phyloP scores from a whole-genome alignment of 37 sponge, comb jelly and placozoan genomes.

The Dysidea cf. avara region DNA sequence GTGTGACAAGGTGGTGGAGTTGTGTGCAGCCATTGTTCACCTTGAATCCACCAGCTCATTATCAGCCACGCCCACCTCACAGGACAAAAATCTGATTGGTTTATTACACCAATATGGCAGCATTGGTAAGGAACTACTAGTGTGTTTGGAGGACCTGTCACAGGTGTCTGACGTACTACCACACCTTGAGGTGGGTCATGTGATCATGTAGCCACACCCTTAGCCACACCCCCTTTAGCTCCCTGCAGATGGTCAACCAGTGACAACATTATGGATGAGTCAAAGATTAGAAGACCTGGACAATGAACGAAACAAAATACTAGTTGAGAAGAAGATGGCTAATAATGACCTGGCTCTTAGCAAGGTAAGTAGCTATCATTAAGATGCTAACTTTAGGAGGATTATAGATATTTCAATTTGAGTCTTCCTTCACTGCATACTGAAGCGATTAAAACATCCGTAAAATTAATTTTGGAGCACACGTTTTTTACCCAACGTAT shows the following conservation, averaged over 20 bases:
- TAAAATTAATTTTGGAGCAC: too few species aligned
- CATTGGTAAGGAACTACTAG: constrained; percentile 34
- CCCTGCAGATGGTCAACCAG: constrained; percentile 69
- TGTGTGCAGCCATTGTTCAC: constrained; percentile 80
- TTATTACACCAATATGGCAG: constrained; percentile 40
- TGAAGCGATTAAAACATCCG: too few species aligned
- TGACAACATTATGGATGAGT: constrained; percentile 73
- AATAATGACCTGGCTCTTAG: constrained; percentile 55
- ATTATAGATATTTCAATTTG: too few species aligned
- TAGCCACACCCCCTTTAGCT: constrained; percentile 22
- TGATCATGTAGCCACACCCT: not conserved
- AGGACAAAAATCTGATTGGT: constrained; percentile 59
- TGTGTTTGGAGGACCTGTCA: constrained; percentile 64
- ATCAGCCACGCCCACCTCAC: constrained; percentile 47
- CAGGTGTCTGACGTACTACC: constrained; percentile 76
- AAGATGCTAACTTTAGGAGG: too few species aligned
- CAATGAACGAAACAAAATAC: constrained; percentile 27
- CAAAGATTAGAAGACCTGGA: constrained; percentile 45
- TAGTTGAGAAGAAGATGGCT: constrained; percentile 54
- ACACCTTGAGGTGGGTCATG: constrained; percentile 44
- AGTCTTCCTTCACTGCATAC: too few species aligned
- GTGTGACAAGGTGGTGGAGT: constrained; percentile 60
- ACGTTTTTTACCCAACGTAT: too few species aligned
- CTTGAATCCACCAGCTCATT: constrained; percentile 82
- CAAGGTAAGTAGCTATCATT: constrained; percentile 22